Base-by-base conservation (phyloP, 2,888 invertebrate genomes). In the Zootermopsis nevadensis region DNA sequence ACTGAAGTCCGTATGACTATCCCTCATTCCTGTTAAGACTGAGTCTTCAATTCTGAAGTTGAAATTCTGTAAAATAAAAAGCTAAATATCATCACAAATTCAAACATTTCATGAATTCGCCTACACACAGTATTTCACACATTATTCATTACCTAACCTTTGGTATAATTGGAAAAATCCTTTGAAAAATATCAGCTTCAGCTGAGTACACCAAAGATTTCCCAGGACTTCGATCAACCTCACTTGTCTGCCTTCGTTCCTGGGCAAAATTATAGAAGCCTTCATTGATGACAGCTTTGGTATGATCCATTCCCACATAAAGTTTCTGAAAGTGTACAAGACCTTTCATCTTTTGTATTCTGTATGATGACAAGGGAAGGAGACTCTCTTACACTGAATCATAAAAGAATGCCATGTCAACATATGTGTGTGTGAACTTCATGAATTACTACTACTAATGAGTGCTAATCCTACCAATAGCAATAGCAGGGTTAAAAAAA, bases 141-240 rank as follows among this genome's bases (percentile, higher is more conserved):
- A 69, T 19, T 69, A 6, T 19, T 15, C 69, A 69, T 31, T 31
- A 53, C 66, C 86, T 86, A 89, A 94, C 95, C 92, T 96, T 96
- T 90, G 96, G 96, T 91, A 96, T 93, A 85, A 96, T 92, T 38
- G 96, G 96, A 33, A 94, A 92, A 85, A 96, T 89, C 88, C 94
- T 92, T 83, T 88, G 87, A 82, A 90, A 86, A n/a, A 90, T 82
- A 85, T 88, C 86, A 66, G 31, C 35, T 0, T 35, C 19, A 22
- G 38, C n/a, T 27, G 77, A 33, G 22, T 22, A 38, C 15, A 27
- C 2, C 12, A 10, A 22, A 30, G 88, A 88, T 86, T 87, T 84
- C 81, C 86, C 83, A 48, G 85, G 77, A 77, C 83, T 82, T 83
- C 85, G 83, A 77, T 85, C 82, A 69, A 83, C 60, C 82, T 84